Percentiles rank a stretch among this genome's conserved stretches.
Conservation (phyloP, 2,888 invertebrate genomes). For the Drosophila picticornis region DNA sequence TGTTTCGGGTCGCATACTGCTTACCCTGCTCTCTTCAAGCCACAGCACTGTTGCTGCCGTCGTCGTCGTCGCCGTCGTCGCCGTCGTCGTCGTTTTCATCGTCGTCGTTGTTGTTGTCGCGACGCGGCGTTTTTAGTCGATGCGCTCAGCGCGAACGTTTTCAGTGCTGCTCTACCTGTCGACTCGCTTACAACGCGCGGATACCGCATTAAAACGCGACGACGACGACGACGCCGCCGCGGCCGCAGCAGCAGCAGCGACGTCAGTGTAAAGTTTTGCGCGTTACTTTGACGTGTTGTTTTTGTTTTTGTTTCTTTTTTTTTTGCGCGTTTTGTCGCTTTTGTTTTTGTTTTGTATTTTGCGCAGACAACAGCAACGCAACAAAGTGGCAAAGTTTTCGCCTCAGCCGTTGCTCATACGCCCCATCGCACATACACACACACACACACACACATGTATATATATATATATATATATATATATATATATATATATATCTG, state of each 20-base stretch:
- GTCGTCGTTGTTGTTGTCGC: slow-evolving; percentile 9
- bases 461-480: slow-evolving; percentile 3
- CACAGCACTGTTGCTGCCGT: slow-evolving; percentile 15
- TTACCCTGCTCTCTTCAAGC: slow-evolving; percentile 10
- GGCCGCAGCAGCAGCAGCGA: slow-evolving; percentile 56
- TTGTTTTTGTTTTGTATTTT: slow-evolving; percentile 33
- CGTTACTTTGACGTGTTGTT: slow-evolving; percentile 56
- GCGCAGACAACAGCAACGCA: slow-evolving; percentile 54
- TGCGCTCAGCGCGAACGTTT: slow-evolving; percentile 43
- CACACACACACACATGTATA: slow-evolving; percentile 10
- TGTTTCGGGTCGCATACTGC: slow-evolving; percentile 11
- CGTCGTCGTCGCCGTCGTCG: slow-evolving; percentile 11
- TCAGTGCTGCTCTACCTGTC: slow-evolving; percentile 81
- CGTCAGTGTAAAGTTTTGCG: slow-evolving; percentile 63
- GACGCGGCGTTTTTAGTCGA: slow-evolving; percentile 48
- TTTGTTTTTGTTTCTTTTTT: slow-evolving; percentile 17
- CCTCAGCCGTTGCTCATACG: slow-evolving; percentile 74
- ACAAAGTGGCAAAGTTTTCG: slow-evolving; percentile 73
- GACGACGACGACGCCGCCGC: slow-evolving; percentile 56
- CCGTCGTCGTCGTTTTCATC: slow-evolving; percentile 5
- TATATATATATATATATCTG: slow-evolving; percentile 4
- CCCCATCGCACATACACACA: slow-evolving; percentile 59
- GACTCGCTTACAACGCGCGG: slow-evolving; percentile 71
- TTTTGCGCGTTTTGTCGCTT: slow-evolving; percentile 36
- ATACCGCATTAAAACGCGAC: slow-evolving; percentile 59